phyloP scores from a whole-genome alignment of 2,113 vertebrate species.

The Chloropsis hardwickii region DNA sequence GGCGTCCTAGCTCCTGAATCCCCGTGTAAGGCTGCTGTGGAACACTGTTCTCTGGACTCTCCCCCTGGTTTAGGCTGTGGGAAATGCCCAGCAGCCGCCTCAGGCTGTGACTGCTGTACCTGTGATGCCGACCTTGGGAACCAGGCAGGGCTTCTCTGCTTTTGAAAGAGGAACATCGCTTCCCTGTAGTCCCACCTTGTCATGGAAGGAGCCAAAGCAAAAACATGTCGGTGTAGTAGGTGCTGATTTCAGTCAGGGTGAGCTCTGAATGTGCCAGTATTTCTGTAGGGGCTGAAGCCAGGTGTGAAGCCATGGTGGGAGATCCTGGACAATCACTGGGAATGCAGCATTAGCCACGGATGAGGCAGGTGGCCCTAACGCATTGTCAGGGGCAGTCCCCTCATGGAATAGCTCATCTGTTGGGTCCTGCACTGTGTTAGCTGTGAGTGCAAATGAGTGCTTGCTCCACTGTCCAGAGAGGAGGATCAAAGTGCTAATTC shows the following conservation, averaged over 20 bases:
- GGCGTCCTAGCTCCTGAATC: background rate
- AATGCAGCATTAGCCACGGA: background rate
- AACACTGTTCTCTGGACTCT: background rate
- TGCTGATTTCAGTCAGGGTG: background rate
- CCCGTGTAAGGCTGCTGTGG: background rate
- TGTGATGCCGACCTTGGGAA: background rate
- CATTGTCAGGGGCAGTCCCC: background rate
- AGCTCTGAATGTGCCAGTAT: background rate
- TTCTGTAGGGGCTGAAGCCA: background rate
- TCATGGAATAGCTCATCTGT: fast-evolving
- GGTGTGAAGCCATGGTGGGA: background rate
- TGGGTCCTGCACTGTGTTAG: background rate
- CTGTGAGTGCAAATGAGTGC: background rate
- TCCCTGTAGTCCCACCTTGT: background rate
- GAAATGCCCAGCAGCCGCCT: background rate
- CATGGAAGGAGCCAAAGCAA: background rate
- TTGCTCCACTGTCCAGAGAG: background rate
- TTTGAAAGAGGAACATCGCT: background rate
- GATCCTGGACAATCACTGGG: background rate
- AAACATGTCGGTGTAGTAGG: background rate
- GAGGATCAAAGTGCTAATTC: background rate
- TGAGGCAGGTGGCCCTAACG: background rate
- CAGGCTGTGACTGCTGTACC: background rate
- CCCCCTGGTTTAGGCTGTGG: background rate
- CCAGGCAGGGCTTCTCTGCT: background rate